Evolutionary conservation across 1,140 invertebrate genomes (phyloP).

Genomic region (Galendromus occidentalis): DNA sequence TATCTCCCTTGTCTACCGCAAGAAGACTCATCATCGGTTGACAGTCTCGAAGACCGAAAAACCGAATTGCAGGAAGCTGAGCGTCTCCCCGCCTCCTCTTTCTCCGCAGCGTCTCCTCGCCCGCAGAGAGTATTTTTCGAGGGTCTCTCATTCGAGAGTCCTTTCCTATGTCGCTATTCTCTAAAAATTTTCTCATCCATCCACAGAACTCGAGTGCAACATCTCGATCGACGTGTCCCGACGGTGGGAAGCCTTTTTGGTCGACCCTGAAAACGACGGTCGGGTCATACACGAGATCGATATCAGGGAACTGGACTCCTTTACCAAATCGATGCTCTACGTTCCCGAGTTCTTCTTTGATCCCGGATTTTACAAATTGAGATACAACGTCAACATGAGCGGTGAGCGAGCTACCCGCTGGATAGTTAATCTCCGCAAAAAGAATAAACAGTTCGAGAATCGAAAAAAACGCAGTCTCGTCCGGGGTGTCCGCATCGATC

Average conservation of each 20-base stretch:
- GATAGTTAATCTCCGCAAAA: too few species aligned
- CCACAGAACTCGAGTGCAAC: background rate
- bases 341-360: conserved; percentile 21
- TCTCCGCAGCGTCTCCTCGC: too few species aligned
- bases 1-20: too few species aligned
- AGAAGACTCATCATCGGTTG: too few species aligned
- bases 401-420: conserved; percentile 13
- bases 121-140: too few species aligned
- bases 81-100: too few species aligned
- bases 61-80: too few species aligned
- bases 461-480: too few species aligned
- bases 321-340: conserved; percentile 23
- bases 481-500: too few species aligned
- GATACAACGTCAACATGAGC: conserved; percentile 22
- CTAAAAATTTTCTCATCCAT: background rate
- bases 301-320: conserved; percentile 21
- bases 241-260: background rate
- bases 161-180: background rate
- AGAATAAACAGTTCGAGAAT: too few species aligned
- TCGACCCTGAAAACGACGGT: background rate
- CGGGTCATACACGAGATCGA: conserved; percentile 19
- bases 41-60: too few species aligned
- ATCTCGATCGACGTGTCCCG: background rate
- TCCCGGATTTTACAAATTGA: conserved; percentile 21
- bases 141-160: too few species aligned